Conservation (phyloP, 2,113 vertebrate species). For the Theristicus caerulescens region DNA sequence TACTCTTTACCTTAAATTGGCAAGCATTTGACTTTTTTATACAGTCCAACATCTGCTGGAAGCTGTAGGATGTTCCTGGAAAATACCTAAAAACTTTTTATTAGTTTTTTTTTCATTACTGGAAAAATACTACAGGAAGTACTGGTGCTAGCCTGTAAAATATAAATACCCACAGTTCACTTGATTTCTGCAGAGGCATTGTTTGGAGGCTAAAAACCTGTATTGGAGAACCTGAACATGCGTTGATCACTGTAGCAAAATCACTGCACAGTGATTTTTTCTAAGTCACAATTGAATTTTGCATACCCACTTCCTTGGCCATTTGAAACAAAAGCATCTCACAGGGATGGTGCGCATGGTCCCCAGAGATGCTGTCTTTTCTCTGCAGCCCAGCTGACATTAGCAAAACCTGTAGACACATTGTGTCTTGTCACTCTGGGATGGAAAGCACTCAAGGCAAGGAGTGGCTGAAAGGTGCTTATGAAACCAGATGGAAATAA, state of each 20-base stretch:
- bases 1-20: not conserved
- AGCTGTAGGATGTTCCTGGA: not conserved
- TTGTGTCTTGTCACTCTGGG: not conserved
- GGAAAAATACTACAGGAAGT: slow-evolving; percentile 33
- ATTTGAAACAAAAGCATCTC: not conserved
- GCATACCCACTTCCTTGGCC: not conserved
- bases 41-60: not conserved
- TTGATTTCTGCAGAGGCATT: not conserved
- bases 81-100: not conserved
- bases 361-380: not conserved
- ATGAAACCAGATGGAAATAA: not conserved
- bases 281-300: not conserved
- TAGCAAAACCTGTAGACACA: not conserved
- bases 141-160: not conserved
- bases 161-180: not conserved
- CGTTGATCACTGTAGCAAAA: not conserved
- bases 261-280: not conserved
- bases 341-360: not conserved
- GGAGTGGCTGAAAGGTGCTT: not conserved
- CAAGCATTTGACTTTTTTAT: not conserved
- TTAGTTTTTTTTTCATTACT: not conserved
- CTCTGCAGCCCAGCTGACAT: not conserved
- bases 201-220: not conserved
- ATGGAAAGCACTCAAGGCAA: not conserved
- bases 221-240: not conserved